A percentile compares a stretch with the other conserved stretches of the same genome.
phyloP scores from a whole-genome alignment of 2,888 invertebrate genomes.

The Bimastos eiseni region DNA sequence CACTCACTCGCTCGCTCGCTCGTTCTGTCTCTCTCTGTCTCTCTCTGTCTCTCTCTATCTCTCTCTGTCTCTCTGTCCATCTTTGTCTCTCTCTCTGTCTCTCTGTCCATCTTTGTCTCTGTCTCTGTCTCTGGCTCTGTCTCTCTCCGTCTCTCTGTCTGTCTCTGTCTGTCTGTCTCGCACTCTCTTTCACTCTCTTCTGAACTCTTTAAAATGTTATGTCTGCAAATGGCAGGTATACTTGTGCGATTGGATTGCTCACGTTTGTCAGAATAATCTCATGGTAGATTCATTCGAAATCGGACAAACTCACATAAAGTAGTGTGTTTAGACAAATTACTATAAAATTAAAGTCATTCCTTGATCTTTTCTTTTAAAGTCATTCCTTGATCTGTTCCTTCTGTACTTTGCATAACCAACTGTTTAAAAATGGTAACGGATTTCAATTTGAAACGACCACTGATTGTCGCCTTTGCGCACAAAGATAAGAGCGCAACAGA shows the following conservation, averaged over 20 bases:
- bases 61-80: no score
- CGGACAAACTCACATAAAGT: not conserved
- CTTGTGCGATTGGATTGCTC: not conserved
- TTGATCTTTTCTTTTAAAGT: not conserved
- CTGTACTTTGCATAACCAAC: not conserved
- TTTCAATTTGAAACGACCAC: no score
- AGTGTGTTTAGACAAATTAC: not conserved
- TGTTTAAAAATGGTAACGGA: no score
- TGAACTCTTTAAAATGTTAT: not conserved
- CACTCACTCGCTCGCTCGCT: no score
- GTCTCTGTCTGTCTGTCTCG: no score
- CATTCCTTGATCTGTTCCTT: not conserved
- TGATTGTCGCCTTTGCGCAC: no score
- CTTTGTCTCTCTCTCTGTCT: no score
- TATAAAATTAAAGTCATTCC: not conserved
- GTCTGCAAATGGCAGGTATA: not conserved
- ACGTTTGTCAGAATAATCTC: not conserved
- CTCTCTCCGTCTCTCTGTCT: no score
- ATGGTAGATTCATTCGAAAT: not conserved
- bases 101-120: not conserved
- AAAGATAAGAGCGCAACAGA: not conserved
- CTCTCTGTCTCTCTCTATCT: no score
- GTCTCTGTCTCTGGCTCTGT: no score
- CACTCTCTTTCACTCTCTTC: not conserved
- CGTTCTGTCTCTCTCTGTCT: not conserved